Evolutionary conservation across 1,140 invertebrate species (phyloP), one percentile per base, ranked within the genome.

Genomic region (Mactra quadrangularis): DNA sequence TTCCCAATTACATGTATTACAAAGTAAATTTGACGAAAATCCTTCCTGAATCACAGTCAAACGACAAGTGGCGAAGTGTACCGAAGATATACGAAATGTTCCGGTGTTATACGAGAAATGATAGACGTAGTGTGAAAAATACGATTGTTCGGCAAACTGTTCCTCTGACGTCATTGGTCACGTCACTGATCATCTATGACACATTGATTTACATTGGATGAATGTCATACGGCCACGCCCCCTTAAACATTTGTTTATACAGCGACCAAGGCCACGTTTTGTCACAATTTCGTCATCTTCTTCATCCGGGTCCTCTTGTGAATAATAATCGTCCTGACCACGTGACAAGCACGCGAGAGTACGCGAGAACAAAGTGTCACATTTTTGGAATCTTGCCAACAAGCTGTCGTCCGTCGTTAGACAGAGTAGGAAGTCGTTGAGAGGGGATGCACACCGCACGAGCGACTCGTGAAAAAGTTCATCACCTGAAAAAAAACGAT

Each of bases 141-240:
- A n/a, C n/a, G n/a, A n/a, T n/a, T n/a, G n/a, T n/a, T n/a, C n/a
- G n/a, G n/a, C n/a, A n/a, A n/a, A n/a, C n/a, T n/a, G n/a, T n/a
- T n/a, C n/a, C n/a, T n/a, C n/a, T n/a, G n/a, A n/a, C n/a, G n/a
- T n/a, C n/a, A n/a, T n/a, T n/a, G n/a, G n/a, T n/a, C n/a, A n/a
- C n/a, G n/a, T n/a, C n/a, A n/a, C n/a, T n/a, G n/a, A 41, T 68
- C 15, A 86, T 68, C 85, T 62, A 68, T 86, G 84, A 31, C 86
- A 87, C 86, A 87, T 86, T 22, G 82, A 84, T 62, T 87, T 87
- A 53, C 86, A 86, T 78, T 87, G 86, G 17, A 87, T 87, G 66
- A 87, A 87, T 59, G 85, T 87, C 71, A 87, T 79, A 41, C 74
- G 50, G 3, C 84, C 84, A 1, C 72, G 72, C 9, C 82, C 85